Evolutionary conservation across 2,113 vertebrate genomes (phyloP).

Genomic region (Periophthalmodon schlosseri): DNA sequence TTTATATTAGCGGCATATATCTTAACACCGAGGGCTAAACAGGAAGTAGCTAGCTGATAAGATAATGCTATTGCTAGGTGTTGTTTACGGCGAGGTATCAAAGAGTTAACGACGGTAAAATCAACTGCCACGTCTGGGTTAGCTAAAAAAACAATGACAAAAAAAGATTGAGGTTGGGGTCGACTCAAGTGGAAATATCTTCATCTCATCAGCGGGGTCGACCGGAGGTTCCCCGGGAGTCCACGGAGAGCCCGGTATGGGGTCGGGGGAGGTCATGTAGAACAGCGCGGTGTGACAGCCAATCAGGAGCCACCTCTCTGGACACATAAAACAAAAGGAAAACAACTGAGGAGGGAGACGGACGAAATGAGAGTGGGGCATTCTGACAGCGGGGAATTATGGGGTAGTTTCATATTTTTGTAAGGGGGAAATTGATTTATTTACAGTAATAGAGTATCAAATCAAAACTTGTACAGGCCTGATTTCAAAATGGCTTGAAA

Average conservation of each 20-base stretch:
- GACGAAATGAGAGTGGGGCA: constrained; percentile 67
- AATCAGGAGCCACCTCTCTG: constrained; percentile 78
- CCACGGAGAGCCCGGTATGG: constrained; percentile 58
- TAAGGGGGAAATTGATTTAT: background rate
- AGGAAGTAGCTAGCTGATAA: constrained; percentile 35
- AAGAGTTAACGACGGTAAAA: constrained; percentile 32
- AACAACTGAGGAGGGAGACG: constrained; percentile 82
- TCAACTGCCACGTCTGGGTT: constrained; percentile 20
- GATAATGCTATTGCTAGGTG: constrained; percentile 21
- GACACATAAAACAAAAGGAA: constrained; percentile 78
- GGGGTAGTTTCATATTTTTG: constrained; percentile 11
- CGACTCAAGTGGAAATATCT: constrained; percentile 67
- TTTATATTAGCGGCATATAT: constrained; percentile 71
- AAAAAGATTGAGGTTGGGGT: constrained; percentile 46
- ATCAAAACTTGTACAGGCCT: background rate
- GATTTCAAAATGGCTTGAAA: too few relatives aligned
- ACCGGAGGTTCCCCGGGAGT: constrained; percentile 52
- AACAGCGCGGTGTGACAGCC: constrained; percentile 70
- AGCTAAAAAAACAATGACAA: constrained; percentile 1
- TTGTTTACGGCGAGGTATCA: constrained; percentile 21
- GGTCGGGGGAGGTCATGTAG: constrained; percentile 75
- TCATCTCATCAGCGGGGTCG: constrained; percentile 68
- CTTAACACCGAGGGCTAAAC: constrained; percentile 66
- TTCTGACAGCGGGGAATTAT: constrained; percentile 15
- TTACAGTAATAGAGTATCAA: background rate